Evolutionary conservation across 1,140 invertebrate genomes (phyloP), one percentile per base, ranked within the genome.

Genomic region (Neoseiulus cucumeris): DNA sequence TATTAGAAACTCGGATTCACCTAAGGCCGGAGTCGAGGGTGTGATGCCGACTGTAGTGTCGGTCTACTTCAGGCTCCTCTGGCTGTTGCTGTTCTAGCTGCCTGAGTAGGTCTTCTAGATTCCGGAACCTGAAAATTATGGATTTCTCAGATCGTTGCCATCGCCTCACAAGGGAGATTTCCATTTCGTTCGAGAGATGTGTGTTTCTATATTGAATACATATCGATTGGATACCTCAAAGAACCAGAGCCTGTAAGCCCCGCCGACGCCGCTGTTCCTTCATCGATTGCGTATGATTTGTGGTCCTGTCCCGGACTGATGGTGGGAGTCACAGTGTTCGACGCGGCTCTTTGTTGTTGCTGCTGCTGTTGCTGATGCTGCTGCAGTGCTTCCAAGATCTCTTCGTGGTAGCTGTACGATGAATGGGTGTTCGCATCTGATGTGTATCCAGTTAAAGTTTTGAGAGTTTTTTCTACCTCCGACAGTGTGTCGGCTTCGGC

Each of bases 31-130:
- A 59, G 51, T 59, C 51, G 14, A 59, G 51, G 22, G 51, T 59
- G 14, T 47, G 45, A 33, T 59, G 51, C 14, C 22, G 51, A 25
- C 51, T 59, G 22, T 20, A 59, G 22, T 59, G 51, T 20, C 51
- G 51, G 33, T 59, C 51, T 2, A 59, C 51, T 59, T 59, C 51
- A 17, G 51, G 51, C 9, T 59, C 51, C 22, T 59, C 51, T 2
- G 51, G 51, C 22, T 59, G 85, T 74, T 91, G 88, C 73, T 91
- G 86, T 74, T 93, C 88, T 65, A 94, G 76, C 75, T 91, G 87
- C 51, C 89, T 78, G 68, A 93, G 89, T 22, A 94, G 80, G 74
- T 93, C 89, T 75, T 92, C 89, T 65, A 94, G 76, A 73, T 88
- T 93, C 42, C 90, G 80, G 72, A 93, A 92, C 51, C 89, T 80